phyloP scores from a whole-genome alignment of 2,113 vertebrate species.

The Hyla sarda region DNA sequence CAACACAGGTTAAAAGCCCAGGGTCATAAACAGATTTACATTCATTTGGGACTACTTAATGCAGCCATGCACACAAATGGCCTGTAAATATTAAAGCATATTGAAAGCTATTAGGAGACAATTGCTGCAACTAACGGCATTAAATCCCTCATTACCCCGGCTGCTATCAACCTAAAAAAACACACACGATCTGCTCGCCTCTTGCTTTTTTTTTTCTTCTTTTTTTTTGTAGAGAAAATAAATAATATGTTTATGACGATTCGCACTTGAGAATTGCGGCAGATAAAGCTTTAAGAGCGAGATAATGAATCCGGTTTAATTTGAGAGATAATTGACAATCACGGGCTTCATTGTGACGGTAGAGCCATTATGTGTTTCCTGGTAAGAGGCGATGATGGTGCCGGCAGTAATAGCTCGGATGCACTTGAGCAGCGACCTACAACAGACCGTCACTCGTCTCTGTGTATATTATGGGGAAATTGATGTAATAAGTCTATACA shows the following conservation, averaged over 20 bases:
- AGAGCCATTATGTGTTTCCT: slow-evolving; percentile 71
- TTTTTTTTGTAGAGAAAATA: slow-evolving; percentile 74
- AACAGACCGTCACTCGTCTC: slow-evolving; percentile 68
- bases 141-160: slow-evolving; percentile 68
- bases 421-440: slow-evolving; percentile 69
- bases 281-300: slow-evolving; percentile 71
- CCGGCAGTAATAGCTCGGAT: slow-evolving; percentile 68
- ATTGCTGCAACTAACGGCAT: slow-evolving; percentile 65
- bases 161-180: slow-evolving; percentile 75
- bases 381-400: slow-evolving; percentile 51
- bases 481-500: slow-evolving; percentile 36
- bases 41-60: slow-evolving; percentile 62
- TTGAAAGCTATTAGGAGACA: slow-evolving; percentile 70
- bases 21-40: slow-evolving; percentile 48
- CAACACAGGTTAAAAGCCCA: slow-evolving; percentile 53
- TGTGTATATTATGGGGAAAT: slow-evolving; percentile 14
- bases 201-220: background rate
- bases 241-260: slow-evolving; percentile 75
- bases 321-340: slow-evolving; percentile 77
- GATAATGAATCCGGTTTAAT: slow-evolving; percentile 81
- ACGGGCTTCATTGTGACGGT: slow-evolving; percentile 65
- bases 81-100: slow-evolving; percentile 68
- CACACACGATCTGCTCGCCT: slow-evolving; percentile 70
- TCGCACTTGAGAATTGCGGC: slow-evolving; percentile 74
- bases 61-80: slow-evolving; percentile 63